Conservation (phyloP, 2,888 invertebrate genomes). For the Hirtodrosophila trivittata region DNA sequence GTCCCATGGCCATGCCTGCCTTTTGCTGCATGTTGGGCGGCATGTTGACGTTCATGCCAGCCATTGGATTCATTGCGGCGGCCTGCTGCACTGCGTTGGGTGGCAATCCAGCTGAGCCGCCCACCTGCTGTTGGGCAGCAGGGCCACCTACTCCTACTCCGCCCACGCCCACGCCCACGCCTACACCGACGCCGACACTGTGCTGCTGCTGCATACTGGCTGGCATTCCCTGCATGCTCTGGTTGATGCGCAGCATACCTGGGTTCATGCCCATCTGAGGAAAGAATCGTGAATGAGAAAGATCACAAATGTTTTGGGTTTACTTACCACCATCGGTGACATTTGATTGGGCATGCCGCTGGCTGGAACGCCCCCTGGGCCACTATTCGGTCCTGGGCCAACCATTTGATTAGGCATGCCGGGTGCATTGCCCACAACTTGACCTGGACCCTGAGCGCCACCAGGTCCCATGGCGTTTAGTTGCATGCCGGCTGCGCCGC, state of each 20-base stretch:
- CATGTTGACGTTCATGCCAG: slow-evolving; percentile 76
- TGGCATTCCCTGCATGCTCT: slow-evolving; percentile 83
- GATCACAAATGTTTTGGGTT: too few relatives aligned
- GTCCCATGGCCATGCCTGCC: slow-evolving; percentile 81
- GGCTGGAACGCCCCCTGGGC: slow-evolving; percentile 74
- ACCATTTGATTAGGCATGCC: slow-evolving; percentile 81
- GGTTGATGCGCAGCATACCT: slow-evolving; percentile 84
- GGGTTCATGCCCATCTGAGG: slow-evolving; percentile 82
- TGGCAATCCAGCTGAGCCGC: slow-evolving; percentile 67
- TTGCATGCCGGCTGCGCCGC: slow-evolving; percentile 41
- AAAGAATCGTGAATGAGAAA: background rate
- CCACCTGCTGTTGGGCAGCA: slow-evolving; percentile 68
- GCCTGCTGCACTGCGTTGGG: slow-evolving; percentile 77
- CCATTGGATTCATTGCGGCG: slow-evolving; percentile 79
- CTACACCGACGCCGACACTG: slow-evolving; percentile 73
- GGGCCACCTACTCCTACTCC: slow-evolving; percentile 54
- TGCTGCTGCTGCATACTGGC: slow-evolving; percentile 84
- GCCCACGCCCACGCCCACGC: slow-evolving; percentile 12
- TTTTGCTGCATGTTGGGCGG: slow-evolving; percentile 82
- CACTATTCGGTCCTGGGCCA: slow-evolving; percentile 80
- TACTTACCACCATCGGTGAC: slow-evolving; percentile 57
- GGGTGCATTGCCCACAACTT: slow-evolving; percentile 69
- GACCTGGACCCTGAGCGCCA: slow-evolving; percentile 67
- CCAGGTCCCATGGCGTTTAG: slow-evolving; percentile 56
- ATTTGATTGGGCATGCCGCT: slow-evolving; percentile 53